Percentiles rank a stretch among this genome's conserved stretches.
Evolutionary conservation across 2,888 invertebrate genomes (phyloP).

Genomic region (Geotrupes spiniger): DNA sequence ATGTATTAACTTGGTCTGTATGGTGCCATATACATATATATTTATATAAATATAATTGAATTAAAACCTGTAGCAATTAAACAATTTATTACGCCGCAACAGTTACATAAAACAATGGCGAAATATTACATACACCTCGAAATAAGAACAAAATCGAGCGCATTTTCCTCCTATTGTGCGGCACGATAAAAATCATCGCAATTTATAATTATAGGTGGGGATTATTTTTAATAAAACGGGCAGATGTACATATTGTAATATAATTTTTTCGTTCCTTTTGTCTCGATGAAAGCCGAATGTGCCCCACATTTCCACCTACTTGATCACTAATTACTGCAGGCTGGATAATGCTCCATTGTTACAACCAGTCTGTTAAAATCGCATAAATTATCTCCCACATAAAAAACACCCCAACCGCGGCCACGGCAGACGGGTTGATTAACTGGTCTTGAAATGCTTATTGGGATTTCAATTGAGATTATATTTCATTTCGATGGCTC

Average conservation of each 20-base stretch:
- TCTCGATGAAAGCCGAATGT: constrained; percentile 44
- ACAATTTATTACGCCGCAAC: too few species aligned
- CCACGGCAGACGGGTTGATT: constrained; percentile 24
- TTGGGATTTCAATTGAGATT: constrained; percentile 29
- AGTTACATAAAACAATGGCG: too few species aligned
- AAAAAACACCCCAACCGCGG: constrained; percentile 21
- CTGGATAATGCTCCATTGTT: constrained; percentile 46
- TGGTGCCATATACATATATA: too few species aligned
- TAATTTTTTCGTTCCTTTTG: constrained; percentile 39
- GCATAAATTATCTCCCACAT: constrained; percentile 46
- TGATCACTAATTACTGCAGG: constrained; percentile 50
- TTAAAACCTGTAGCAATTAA: too few species aligned
- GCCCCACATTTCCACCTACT: constrained; percentile 52
- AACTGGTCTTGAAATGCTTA: constrained; percentile 27
- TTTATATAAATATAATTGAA: too few species aligned
- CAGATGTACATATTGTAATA: constrained; percentile 40
- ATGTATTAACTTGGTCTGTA: too few species aligned
- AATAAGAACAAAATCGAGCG: too few species aligned
- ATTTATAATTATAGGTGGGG: constrained; percentile 33
- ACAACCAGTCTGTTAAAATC: constrained; percentile 47
- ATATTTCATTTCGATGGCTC: constrained; percentile 28
- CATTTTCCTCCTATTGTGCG: too few species aligned
- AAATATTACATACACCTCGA: too few species aligned
- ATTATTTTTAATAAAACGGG: constrained; percentile 36
- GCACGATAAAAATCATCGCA: constrained; percentile 1